Conservation (phyloP, 2,888 invertebrate genomes). For the Megamerina dolium region DNA sequence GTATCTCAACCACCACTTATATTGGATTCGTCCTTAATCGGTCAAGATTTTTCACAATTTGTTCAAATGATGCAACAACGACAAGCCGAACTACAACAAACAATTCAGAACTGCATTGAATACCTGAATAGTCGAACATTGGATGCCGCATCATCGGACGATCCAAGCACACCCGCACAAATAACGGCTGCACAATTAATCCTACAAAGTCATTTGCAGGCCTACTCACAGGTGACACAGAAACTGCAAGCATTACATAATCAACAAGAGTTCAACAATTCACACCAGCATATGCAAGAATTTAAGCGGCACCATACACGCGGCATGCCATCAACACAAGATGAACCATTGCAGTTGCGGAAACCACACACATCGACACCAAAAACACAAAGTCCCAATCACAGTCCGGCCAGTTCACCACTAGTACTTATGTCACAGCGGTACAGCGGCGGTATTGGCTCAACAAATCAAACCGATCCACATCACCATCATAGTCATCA, state of each 20-base stretch:
- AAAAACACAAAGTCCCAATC: conserved; percentile 41
- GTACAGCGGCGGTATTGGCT: conserved; percentile 11
- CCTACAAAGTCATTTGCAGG: conserved; percentile 68
- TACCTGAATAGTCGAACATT: conserved; percentile 41
- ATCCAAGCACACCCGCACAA: conserved; percentile 40
- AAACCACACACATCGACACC: conserved; percentile 41
- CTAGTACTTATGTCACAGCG: conserved; percentile 20
- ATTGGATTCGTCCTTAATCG: conserved; percentile 28
- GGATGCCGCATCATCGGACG: conserved; percentile 37
- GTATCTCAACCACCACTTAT: conserved; percentile 12
- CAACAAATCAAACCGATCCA: conserved; percentile 1
- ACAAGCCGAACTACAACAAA: conserved; percentile 46
- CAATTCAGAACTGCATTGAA: conserved; percentile 47
- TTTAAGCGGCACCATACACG: conserved; percentile 21
- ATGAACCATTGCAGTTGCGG: conserved; percentile 26
- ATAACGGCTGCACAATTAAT: conserved; percentile 63
- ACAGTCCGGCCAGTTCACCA: conserved; percentile 46
- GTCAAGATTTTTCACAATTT: conserved; percentile 43
- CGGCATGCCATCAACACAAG: conserved; percentile 10
- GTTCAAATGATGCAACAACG: conserved; percentile 46
- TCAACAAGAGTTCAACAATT: conserved; percentile 55
- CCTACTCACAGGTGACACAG: conserved; percentile 77
- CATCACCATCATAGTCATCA: conserved; percentile 9
- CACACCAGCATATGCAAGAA: conserved; percentile 32
- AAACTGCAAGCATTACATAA: conserved; percentile 76